Conservation (phyloP, 2,113 vertebrate genomes). For the Scalopus aquaticus region DNA sequence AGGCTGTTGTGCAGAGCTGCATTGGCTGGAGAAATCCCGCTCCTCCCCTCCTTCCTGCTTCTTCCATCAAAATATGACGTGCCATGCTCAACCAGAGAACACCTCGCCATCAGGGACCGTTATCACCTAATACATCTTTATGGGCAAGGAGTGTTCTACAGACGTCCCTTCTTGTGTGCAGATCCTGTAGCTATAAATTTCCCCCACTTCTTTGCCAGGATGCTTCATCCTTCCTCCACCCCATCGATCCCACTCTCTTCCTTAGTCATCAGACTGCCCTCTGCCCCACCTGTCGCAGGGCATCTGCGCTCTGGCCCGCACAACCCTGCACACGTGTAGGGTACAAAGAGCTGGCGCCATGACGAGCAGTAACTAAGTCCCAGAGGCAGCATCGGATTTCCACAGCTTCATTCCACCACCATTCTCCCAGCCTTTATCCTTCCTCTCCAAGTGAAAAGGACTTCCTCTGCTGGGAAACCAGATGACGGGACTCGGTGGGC, state of each 20-base stretch:
- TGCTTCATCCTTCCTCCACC: conserved; percentile 67
- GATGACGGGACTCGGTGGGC: conserved; percentile 74
- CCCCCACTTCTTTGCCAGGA: conserved; percentile 74
- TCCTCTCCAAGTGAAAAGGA: conserved; percentile 77
- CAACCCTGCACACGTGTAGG: conserved; percentile 80
- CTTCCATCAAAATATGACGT: not conserved
- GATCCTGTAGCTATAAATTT: conserved; percentile 80
- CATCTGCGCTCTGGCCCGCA: conserved; percentile 83
- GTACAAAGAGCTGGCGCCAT: conserved; percentile 71
- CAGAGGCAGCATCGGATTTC: conserved; percentile 81
- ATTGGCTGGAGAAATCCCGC: not conserved
- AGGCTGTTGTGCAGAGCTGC: no score
- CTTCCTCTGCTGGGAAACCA: conserved; percentile 81
- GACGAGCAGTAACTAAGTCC: conserved; percentile 84
- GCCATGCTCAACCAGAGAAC: conserved; percentile 66
- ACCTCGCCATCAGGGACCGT: conserved; percentile 85
- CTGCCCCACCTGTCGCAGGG: not conserved
- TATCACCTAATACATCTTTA: conserved; percentile 86
- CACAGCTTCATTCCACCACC: conserved; percentile 69
- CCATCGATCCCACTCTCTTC: conserved; percentile 62
- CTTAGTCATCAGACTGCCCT: conserved; percentile 63
- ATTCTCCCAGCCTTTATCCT: conserved; percentile 37
- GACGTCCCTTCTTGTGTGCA: conserved; percentile 60
- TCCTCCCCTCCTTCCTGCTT: conserved; percentile 34
- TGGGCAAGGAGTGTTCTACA: conserved; percentile 86